A percentile compares a stretch with the other conserved stretches of the same genome.
These are phyloP conservation scores for Temnothorax curvispinosus DNA, from an alignment of 1,140 invertebrate genomes.

Conservation along the genomic window DNA sequence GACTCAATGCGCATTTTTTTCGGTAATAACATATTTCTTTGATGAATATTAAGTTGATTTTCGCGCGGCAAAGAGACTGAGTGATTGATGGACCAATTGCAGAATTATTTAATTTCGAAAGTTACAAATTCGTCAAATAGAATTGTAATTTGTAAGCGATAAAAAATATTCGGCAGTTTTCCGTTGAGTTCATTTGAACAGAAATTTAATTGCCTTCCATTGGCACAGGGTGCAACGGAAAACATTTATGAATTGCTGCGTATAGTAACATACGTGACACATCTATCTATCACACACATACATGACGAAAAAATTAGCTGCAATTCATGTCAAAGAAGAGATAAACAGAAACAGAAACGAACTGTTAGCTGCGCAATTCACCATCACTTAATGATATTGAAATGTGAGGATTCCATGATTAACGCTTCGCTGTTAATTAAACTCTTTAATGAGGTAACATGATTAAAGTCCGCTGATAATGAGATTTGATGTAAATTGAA, in stretches of 20 bases:
- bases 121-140: neutral
- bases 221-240: neutral
- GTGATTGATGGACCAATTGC: slow-evolving; percentile 9
- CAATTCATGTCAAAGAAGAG: neutral
- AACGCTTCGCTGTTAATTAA: slow-evolving; percentile 20
- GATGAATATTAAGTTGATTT: neutral
- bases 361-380: neutral
- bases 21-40: neutral
- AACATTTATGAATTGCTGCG: neutral
- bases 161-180: neutral
- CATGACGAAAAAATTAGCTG: slow-evolving; percentile 15
- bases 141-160: neutral
- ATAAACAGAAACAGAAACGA: neutral
- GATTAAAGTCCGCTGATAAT: slow-evolving; percentile 18
- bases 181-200: neutral
- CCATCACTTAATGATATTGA: slow-evolving; percentile 18
- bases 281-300: no score
- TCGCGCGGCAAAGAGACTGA: neutral
- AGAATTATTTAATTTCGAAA: neutral
- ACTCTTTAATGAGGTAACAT: slow-evolving; percentile 27
- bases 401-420: slow-evolving; percentile 25
- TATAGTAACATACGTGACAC: neutral
- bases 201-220: slow-evolving; percentile 13
- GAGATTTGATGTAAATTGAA: slow-evolving; percentile 25
- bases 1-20: neutral